Percentiles rank a stretch among this genome's conserved stretches.
These are phyloP conservation scores for Drosophila tropicalis DNA, from an alignment of 1,140 invertebrate genomes.

Conservation along the genomic window DNA sequence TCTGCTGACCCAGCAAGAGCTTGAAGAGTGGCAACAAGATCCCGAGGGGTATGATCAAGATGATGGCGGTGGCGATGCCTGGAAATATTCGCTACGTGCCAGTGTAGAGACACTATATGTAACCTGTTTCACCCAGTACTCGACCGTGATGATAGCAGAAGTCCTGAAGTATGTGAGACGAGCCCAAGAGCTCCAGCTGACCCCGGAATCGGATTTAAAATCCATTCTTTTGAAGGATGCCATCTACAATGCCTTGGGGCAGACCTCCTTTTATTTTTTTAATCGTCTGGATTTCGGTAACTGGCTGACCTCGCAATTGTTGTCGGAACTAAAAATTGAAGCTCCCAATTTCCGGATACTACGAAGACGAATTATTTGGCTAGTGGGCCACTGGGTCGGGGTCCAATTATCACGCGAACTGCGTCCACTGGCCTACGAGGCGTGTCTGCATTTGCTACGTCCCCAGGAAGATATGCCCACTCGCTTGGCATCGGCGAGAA, in stretches of 20 bases:
- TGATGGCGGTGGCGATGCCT: conserved; percentile 94
- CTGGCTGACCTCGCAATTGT: conserved; percentile 94
- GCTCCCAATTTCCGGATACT: conserved; percentile 95
- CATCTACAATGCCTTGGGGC: conserved; percentile 96
- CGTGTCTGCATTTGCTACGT: conserved; percentile 89
- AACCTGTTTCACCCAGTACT: conserved; percentile 92
- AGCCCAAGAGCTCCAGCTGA: conserved; percentile 86
- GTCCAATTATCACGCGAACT: conserved; percentile 92
- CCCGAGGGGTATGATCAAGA: conserved; percentile 95
- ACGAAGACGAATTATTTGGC: conserved; percentile 93
- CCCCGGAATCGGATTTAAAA: conserved; percentile 88
- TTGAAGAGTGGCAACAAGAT: conserved; percentile 94
- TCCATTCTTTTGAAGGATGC: conserved; percentile 95
- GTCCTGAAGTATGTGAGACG: conserved; percentile 89
- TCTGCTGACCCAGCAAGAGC: conserved; percentile 91
- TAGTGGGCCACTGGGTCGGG: conserved; percentile 93
- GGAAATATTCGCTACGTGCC: conserved; percentile 95
- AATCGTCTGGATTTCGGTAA: conserved; percentile 97
- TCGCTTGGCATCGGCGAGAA: conserved; percentile 89
- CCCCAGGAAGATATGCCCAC: conserved; percentile 92
- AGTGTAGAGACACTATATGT: conserved; percentile 94
- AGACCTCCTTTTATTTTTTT: conserved; percentile 95
- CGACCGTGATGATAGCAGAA: conserved; percentile 88
- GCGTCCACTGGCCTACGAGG: conserved; percentile 91
- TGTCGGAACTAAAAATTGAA: conserved; percentile 92